Evolutionary conservation across 2,797 vertebrate genomes (phyloP).

Genomic region (Crenuchus spilurus): DNA sequence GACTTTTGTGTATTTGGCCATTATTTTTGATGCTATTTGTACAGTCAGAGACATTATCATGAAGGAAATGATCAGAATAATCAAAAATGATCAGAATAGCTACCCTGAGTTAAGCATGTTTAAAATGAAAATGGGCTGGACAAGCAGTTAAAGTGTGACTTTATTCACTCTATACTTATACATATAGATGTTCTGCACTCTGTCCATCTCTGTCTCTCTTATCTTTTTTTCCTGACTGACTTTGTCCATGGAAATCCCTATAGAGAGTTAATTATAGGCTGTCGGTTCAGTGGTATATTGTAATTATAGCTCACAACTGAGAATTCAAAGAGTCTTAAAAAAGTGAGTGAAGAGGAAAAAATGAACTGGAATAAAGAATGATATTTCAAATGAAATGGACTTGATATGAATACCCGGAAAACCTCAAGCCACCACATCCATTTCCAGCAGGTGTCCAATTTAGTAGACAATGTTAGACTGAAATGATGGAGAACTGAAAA

Average conservation of each 20-base stretch:
- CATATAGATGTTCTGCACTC: not conserved
- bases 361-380: constrained; percentile 14
- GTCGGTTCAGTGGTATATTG: constrained; percentile 68
- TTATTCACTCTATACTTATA: constrained; percentile 12
- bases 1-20: too few species aligned
- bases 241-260: constrained; percentile 71
- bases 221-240: constrained; percentile 56
- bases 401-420: not conserved
- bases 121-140: too few species aligned
- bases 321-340: constrained; percentile 62
- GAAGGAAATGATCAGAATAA: too few species aligned
- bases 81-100: too few species aligned
- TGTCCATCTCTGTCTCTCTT: constrained; percentile 3
- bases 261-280: constrained; percentile 75
- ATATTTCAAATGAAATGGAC: constrained; percentile 18
- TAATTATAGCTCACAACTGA: constrained; percentile 73
- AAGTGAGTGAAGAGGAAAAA: not conserved
- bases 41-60: too few species aligned
- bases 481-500: not conserved
- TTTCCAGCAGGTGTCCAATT: constrained; percentile 19
- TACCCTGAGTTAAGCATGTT: too few species aligned
- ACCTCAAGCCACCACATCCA: not conserved
- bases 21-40: too few species aligned
- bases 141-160: not conserved
- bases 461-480: not conserved